Evolutionary conservation across 1,140 invertebrate genomes (phyloP).

Genomic region (Linepithema humile): DNA sequence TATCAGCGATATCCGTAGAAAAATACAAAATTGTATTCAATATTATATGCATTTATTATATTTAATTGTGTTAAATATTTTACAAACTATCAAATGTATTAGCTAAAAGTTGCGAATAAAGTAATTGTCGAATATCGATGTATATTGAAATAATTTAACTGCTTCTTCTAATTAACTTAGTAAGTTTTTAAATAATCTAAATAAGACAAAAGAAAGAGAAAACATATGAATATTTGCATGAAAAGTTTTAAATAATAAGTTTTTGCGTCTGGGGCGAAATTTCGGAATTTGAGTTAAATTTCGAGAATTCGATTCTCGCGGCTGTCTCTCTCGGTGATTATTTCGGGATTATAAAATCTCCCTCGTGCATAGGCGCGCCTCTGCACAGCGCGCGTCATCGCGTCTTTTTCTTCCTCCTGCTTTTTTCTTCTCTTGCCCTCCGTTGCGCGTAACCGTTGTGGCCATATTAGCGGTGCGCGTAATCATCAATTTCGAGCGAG

Average conservation of each 20-base stretch:
- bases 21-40: too few species aligned
- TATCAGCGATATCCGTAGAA: too few species aligned
- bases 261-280: background rate
- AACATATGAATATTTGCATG: background rate
- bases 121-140: too few species aligned
- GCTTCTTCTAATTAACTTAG: too few species aligned
- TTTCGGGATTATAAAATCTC: slow-evolving; percentile 45
- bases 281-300: background rate
- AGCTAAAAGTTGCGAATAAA: too few species aligned
- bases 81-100: too few species aligned
- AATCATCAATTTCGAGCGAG: slow-evolving; percentile 73
- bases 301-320: background rate
- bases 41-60: too few species aligned
- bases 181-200: too few species aligned
- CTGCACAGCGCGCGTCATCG: slow-evolving; percentile 27
- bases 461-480: slow-evolving; percentile 75
- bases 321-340: background rate
- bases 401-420: background rate
- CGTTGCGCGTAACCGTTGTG: slow-evolving; percentile 68
- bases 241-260: background rate
- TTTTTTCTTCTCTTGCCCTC: background rate
- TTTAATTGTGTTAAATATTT: too few species aligned
- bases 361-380: background rate
- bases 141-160: too few species aligned
- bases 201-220: too few species aligned